phyloP scores from a whole-genome alignment of 2,888 invertebrate species.

The Sericinus montela region DNA sequence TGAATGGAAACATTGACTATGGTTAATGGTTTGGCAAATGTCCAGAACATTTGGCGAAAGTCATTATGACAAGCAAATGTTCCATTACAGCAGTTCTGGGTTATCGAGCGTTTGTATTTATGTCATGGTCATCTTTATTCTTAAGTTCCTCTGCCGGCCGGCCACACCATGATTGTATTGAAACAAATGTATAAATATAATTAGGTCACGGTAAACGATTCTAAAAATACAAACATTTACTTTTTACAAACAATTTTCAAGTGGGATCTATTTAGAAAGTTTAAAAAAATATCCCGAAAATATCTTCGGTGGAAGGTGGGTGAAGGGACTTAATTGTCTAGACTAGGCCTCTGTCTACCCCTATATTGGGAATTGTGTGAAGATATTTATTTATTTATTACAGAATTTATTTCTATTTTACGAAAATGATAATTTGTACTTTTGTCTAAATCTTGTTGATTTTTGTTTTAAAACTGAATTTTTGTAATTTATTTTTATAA shows the following conservation, averaged over 20 bases:
- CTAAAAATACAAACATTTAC: constrained; percentile 8
- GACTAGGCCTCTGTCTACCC: no score
- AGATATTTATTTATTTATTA: no score
- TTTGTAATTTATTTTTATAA: no score
- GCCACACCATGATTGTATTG: constrained; percentile 40
- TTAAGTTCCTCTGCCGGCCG: constrained; percentile 51
- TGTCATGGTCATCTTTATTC: constrained; percentile 56
- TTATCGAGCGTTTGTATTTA: constrained; percentile 39
- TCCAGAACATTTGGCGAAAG: constrained; percentile 51
- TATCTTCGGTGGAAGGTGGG: no score
- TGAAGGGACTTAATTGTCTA: no score
- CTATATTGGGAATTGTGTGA: no score
- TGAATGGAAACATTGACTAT: constrained; percentile 43
- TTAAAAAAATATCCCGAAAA: no score
- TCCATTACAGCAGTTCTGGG: constrained; percentile 36
- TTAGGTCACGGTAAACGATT: constrained; percentile 27
- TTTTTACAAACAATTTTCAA: not conserved
- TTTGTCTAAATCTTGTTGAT: no score
- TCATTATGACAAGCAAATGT: constrained; percentile 43
- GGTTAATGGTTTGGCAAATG: constrained; percentile 43
- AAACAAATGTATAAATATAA: constrained; percentile 41
- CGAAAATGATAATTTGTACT: no score
- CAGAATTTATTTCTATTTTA: no score
- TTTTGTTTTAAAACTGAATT: no score
- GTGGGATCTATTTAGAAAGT: not conserved